These are phyloP conservation scores for Delichon dasypus DNA, from an alignment of 2,797 vertebrate species.

Conservation along the genomic window DNA sequence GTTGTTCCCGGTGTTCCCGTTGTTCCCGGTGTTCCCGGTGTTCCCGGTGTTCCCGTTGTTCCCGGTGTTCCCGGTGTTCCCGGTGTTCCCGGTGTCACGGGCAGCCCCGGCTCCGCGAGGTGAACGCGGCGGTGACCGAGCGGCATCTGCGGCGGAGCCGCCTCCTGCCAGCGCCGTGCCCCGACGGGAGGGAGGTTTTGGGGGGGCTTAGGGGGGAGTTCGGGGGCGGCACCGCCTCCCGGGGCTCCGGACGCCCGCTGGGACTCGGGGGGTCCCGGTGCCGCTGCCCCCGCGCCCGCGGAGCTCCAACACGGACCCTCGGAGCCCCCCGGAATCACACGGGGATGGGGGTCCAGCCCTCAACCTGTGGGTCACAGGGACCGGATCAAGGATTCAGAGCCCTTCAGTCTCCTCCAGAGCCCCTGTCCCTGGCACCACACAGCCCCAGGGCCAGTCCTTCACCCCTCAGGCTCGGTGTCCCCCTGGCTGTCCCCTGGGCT, in stretches of 20 bases:
- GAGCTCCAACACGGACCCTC: background rate
- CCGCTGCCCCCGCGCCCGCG: background rate
- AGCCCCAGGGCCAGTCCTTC: background rate
- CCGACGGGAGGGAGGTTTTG: background rate
- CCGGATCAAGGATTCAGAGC: background rate
- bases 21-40: background rate
- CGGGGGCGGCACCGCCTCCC: background rate
- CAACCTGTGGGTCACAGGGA: background rate
- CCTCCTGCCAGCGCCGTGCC: background rate
- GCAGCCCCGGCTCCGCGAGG: background rate
- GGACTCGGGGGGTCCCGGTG: background rate
- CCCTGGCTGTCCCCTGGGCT: background rate
- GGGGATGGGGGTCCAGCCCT: background rate
- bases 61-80: background rate
- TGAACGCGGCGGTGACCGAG: background rate
- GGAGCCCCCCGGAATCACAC: background rate
- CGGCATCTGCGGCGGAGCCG: background rate
- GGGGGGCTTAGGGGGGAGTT: background rate
- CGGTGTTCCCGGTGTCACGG: background rate
- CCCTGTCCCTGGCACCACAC: rapidly evolving
- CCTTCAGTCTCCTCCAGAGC: background rate
- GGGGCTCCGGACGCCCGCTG: background rate
- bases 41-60: too few species aligned
- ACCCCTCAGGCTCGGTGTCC: background rate
- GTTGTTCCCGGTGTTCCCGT: background rate